A percentile compares a stretch with the other conserved stretches of the same genome.
Conservation (phyloP, 2,113 vertebrate genomes). For the rat (Rattus norvegicus) region DNA sequence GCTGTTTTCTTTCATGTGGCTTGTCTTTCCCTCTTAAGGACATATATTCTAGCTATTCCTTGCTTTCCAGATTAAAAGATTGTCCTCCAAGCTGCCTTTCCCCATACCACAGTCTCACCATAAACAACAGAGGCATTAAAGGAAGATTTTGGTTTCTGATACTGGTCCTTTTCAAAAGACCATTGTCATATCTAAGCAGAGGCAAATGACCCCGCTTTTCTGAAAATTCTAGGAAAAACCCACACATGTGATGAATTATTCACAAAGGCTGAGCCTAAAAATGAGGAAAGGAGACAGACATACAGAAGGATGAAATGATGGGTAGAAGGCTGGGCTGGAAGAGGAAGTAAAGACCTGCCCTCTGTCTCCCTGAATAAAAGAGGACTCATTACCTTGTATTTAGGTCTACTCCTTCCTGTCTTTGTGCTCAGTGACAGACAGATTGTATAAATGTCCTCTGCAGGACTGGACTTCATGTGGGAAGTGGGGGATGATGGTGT, state of each 20-base stretch:
- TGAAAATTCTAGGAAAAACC: conserved; percentile 66
- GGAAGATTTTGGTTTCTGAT: conserved; percentile 25
- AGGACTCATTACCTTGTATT: conserved; percentile 15
- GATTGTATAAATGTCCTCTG: conserved; percentile 71
- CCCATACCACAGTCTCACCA: background rate
- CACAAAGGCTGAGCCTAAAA: conserved; percentile 72
- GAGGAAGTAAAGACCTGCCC: background rate
- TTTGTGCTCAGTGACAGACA: conserved; percentile 77
- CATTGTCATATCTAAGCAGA: conserved; percentile 4
- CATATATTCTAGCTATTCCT: background rate
- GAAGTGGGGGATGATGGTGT: conserved; percentile 63
- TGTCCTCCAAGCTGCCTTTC: background rate
- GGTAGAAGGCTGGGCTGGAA: background rate
- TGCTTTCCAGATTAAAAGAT: conserved; percentile 18
- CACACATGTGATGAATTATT: conserved; percentile 77
- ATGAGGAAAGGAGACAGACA: conserved; percentile 54
- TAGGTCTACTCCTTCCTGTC: background rate
- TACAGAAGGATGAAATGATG: conserved; percentile 59
- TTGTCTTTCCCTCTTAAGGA: background rate
- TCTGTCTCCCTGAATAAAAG: conserved; percentile 37
- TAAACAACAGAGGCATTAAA: background rate
- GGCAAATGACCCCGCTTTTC: conserved; percentile 60
- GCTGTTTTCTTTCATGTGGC: background rate
- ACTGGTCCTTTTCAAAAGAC: conserved; percentile 13
- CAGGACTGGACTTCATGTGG: conserved; percentile 55